Evolutionary conservation across 35 echinoderm and acorn worm species (phyloP), one percentile per base, ranked within the genome.

Genomic region (Holothuria glaberrima): DNA sequence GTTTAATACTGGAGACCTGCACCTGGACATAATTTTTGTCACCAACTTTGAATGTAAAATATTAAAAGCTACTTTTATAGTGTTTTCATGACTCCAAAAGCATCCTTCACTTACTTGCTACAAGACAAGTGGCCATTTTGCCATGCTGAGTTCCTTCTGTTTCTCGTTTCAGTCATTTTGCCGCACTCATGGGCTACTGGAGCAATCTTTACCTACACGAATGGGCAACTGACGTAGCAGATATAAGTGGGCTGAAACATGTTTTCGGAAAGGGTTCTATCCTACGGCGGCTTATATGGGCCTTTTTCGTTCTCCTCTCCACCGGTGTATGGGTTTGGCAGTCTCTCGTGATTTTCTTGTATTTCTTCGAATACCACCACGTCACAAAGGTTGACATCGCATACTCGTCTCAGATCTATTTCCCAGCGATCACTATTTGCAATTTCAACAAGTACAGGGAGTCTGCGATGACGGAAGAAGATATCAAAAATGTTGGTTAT

Each of bases 381-480:
- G 50, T 91, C 21, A 94, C 93, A 24, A 94, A 91, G 54, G 70
- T 91, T 0, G 93, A 94, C 41, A 32, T 94, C 21, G 75, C 90
- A 41, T 94, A 91, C 27, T 38, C 46, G 3, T 13, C 35, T 0
- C 25, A 68, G n/a, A 34, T 94, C 22, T 70, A 74, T 34, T 94
- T 94, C 52, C 93, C 93, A 21, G 93, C 93, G 1, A 36, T 94
- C 57, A 94, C 92, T 0, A 59, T 94, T 6, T 94, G 92, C 73
- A 94, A 94, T 58, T 90, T 94, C 88, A 94, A 94, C 64, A 94
- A 94, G 57, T 94, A 94, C 82, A 57, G 88, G 44, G 88, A 86
- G 71, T 86, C 88, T 9, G 92, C 92, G 0, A 26, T 90, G 44
- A 90, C 92, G 5, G 64, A 83, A 64, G 36, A 75, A 13, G 92